phyloP scores from a whole-genome alignment of 2,888 invertebrate genomes.

The Melanargia galathea region DNA sequence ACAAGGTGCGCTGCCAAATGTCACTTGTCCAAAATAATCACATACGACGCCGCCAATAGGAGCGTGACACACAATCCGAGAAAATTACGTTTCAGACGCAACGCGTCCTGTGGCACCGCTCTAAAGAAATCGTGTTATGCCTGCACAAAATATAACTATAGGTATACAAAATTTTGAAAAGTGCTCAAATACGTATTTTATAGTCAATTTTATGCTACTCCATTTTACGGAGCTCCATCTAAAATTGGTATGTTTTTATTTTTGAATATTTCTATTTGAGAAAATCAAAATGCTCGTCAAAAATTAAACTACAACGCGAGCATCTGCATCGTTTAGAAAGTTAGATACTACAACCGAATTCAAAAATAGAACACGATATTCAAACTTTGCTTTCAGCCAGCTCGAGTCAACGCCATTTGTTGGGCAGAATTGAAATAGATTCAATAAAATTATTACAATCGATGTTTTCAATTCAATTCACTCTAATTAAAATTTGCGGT shows the following conservation, averaged over 20 bases:
- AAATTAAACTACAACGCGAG: neutral
- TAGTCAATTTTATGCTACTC: too few relatives aligned
- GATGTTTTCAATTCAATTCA: constrained; percentile 61
- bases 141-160: neutral
- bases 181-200: neutral
- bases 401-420: constrained; percentile 61
- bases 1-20: too few relatives aligned
- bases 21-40: too few relatives aligned
- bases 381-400: constrained; percentile 71
- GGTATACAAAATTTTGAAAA: neutral
- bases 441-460: constrained; percentile 63
- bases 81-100: too few relatives aligned
- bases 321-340: constrained; percentile 49
- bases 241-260: neutral
- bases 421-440: constrained; percentile 54
- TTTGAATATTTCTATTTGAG: neutral
- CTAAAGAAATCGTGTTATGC: neutral
- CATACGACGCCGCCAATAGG: too few relatives aligned
- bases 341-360: constrained; percentile 48
- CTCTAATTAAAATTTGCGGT: constrained; percentile 59
- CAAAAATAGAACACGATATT: constrained; percentile 63
- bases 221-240: too few relatives aligned
- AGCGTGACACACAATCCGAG: too few relatives aligned
- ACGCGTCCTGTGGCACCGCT: too few relatives aligned
- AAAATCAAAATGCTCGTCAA: neutral